A percentile compares a stretch with the other conserved stretches of the same genome.
Conservation (phyloP, 2,797 vertebrate species). For the Premnoplex brunnescens region DNA sequence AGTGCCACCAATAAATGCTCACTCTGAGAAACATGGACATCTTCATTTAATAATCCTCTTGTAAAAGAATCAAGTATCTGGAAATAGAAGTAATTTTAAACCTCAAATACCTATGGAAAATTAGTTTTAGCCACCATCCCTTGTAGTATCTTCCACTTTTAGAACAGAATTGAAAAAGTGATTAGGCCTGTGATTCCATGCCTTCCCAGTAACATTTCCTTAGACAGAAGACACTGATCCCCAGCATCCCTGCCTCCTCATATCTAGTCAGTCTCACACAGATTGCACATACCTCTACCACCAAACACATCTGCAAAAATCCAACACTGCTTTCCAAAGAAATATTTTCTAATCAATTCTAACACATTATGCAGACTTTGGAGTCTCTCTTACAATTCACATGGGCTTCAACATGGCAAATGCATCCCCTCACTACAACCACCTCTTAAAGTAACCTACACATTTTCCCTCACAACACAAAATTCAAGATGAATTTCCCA, state of each 20-base stretch:
- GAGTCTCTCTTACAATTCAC: not conserved
- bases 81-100: not conserved
- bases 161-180: not conserved
- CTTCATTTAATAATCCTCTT: not conserved
- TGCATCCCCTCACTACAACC: not conserved
- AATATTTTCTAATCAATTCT: fast-evolving
- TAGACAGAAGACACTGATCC: not conserved
- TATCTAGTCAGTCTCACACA: not conserved
- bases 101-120: not conserved
- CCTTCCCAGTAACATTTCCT: not conserved
- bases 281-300: not conserved
- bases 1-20: not conserved
- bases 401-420: fast-evolving
- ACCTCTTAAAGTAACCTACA: not conserved
- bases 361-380: not conserved
- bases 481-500: not conserved
- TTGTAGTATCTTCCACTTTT: not conserved
- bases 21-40: not conserved
- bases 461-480: not conserved
- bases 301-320: not conserved
- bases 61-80: not conserved
- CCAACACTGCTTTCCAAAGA: not conserved
- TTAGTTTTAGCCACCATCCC: not conserved
- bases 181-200: not conserved
- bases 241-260: fast-evolving